Evolutionary conservation across 2,888 invertebrate species (phyloP), one percentile per base, ranked within the genome.

Genomic region (Nomada lathburiana): DNA sequence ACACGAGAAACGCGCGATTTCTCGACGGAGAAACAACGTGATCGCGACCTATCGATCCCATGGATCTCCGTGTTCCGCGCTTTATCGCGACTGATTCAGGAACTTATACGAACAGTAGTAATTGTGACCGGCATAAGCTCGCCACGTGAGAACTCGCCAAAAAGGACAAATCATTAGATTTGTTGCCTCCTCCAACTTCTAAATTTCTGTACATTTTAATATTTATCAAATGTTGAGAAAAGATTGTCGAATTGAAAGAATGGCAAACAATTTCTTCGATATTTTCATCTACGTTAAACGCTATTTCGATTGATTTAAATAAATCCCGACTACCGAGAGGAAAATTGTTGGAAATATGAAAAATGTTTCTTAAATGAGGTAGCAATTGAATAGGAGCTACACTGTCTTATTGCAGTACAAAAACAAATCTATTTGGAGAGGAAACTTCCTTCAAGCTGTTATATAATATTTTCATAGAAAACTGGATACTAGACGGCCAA

Each of bases 1-100:
- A 85, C 85, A 85, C 85, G 85, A 85, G 72, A 76, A 76, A 76
- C 80, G 86, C 63, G 83, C 83, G 75, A 80, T 86, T 86, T 79
- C 65, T 69, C 80, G 80, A 70, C 80, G 68, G 80, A 68, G 80
- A 74, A 73, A 80, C 70, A 76, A 76, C 63, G 79, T 71, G 69
- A 83, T 68, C 57, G 74, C 42, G 60, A 60, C 69, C 55, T 70
- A 76, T 83, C 83, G 77, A 83, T 71, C 77, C 60, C 42, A 20
- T 36, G 74, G 65, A 83, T 77, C 76, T 76, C 59, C 29, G 26
- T 42, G 63, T 65, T 53, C 36, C 11, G 5, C 53, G 20, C 60
- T 60, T 72, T 70, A 55, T 74, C 72, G 70, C 53, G 72, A 69
- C 47, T 60, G 82, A 86, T 86, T 76, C 69, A 20, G 52, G 57